Conservation (phyloP, 2,113 vertebrate species). For the Acanthisitta chloris region DNA sequence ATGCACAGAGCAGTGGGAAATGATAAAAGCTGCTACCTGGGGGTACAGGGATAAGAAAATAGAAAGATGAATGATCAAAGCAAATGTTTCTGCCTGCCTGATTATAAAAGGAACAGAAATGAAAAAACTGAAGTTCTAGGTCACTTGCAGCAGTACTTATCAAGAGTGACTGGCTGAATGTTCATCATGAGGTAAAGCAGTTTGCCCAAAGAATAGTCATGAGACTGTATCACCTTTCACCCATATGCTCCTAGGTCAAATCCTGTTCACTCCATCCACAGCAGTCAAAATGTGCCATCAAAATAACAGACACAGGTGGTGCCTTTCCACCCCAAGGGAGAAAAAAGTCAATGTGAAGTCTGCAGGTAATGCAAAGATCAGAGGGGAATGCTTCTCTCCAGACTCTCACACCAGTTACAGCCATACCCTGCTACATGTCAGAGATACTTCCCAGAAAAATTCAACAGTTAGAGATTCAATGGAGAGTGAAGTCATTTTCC, state of each 20-base stretch:
- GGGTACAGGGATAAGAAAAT: slow-evolving; percentile 45
- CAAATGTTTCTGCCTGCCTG: slow-evolving; percentile 31
- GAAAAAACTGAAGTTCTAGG: neutral
- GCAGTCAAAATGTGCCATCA: neutral
- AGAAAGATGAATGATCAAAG: slow-evolving; percentile 58
- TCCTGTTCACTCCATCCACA: neutral
- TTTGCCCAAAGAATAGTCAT: neutral
- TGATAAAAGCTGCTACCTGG: slow-evolving; percentile 50
- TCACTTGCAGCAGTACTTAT: neutral
- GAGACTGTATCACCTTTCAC: neutral
- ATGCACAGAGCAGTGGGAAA: slow-evolving; percentile 43
- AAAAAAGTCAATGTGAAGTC: neutral
- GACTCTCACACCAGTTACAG: rapidly evolving
- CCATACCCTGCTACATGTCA: neutral
- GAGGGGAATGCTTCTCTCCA: neutral
- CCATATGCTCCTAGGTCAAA: neutral
- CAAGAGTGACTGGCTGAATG: neutral
- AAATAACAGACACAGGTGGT: neutral
- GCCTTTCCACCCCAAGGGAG: neutral
- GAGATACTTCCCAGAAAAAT: neutral
- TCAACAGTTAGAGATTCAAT: neutral
- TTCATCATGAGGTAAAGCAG: neutral
- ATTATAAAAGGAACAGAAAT: slow-evolving; percentile 13
- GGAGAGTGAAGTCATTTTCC: neutral
- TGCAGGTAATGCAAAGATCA: neutral